Evolutionary conservation across 2,888 invertebrate species (phyloP).

Genomic region (Tryphoninae sp.): DNA sequence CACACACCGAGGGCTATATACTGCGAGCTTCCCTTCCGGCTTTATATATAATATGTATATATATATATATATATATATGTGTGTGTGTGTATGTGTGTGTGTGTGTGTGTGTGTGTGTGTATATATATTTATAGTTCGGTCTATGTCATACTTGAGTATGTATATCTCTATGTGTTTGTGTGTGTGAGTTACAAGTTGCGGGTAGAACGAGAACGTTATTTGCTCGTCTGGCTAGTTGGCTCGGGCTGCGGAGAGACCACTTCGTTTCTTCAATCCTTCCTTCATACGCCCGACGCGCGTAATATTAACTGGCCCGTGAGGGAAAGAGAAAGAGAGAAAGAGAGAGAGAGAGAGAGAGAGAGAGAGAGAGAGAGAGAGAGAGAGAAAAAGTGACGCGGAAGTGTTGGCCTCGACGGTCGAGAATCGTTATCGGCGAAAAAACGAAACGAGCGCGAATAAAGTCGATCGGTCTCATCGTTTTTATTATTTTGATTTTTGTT

Average conservation of each 20-base stretch:
- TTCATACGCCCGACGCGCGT: neutral
- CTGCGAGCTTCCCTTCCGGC: neutral
- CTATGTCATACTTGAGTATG: neutral
- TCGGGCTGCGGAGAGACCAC: constrained; percentile 45
- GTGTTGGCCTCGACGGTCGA: neutral
- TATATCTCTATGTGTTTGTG: neutral
- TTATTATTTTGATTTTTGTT: neutral
- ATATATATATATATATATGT: neutral
- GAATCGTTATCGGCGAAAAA: neutral
- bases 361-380: neutral
- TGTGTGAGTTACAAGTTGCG: neutral
- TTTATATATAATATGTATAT: no score
- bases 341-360: neutral
- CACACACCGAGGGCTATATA: constrained; percentile 23
- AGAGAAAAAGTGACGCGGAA: neutral
- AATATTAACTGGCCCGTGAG: neutral
- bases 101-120: no score
- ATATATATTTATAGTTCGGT: constrained; percentile 7
- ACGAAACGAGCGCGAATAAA: no score
- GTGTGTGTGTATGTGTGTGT: no score
- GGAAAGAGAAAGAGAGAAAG: neutral
- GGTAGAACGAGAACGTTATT: constrained; percentile 33
- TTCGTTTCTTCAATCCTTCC: constrained; percentile 44
- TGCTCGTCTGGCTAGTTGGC: constrained; percentile 52
- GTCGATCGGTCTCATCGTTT: neutral